These are phyloP conservation scores for Lasioglossum marginatum DNA, from an alignment of 2,888 invertebrate genomes.

Conservation along the genomic window DNA sequence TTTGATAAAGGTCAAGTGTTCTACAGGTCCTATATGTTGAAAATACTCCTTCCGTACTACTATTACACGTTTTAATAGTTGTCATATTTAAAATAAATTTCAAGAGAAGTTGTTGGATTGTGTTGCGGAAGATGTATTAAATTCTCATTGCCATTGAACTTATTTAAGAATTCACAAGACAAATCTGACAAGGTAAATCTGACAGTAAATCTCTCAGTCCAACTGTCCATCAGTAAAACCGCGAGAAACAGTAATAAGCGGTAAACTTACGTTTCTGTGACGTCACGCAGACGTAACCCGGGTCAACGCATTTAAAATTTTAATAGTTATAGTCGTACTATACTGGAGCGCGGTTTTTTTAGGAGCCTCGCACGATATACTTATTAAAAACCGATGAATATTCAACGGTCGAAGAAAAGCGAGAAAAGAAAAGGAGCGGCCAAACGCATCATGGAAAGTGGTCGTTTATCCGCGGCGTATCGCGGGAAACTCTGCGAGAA, in stretches of 20 bases:
- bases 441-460: constrained; percentile 5
- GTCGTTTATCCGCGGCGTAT: constrained; percentile 13
- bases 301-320: neutral
- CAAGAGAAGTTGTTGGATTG: too few species aligned
- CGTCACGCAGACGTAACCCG: neutral
- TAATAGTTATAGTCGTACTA: neutral
- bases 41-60: neutral
- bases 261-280: neutral
- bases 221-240: neutral
- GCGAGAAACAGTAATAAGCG: neutral
- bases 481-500: neutral
- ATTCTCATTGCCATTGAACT: neutral
- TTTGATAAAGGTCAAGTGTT: neutral
- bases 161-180: neutral
- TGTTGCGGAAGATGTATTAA: too few species aligned
- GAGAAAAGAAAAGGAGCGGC: neutral
- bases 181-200: too few species aligned
- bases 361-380: neutral
- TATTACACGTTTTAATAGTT: neutral
- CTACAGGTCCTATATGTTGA: too few species aligned
- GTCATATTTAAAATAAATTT: neutral
- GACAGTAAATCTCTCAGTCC: too few species aligned
- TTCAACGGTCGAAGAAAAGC: neutral
- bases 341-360: neutral
- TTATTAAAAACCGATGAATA: constrained; percentile 3